phyloP scores from a whole-genome alignment of 2,797 vertebrate species.

The Hirundo rustica region DNA sequence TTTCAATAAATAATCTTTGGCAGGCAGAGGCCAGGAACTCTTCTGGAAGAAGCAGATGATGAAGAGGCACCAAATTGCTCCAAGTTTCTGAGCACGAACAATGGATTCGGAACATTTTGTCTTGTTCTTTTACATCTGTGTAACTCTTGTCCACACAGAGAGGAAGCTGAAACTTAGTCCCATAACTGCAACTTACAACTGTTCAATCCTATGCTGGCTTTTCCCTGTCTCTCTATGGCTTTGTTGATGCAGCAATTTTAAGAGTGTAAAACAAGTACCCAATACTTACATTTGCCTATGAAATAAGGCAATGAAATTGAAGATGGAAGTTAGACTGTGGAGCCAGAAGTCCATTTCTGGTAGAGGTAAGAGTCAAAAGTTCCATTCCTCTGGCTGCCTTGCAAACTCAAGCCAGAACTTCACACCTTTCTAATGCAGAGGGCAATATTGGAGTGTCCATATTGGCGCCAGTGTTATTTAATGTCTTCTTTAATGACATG shows the following conservation, averaged over 20 bases:
- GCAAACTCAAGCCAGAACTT: neutral
- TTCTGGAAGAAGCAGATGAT: neutral
- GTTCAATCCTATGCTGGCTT: neutral
- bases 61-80: neutral
- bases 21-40: neutral
- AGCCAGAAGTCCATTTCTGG: neutral
- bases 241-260: neutral
- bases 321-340: neutral
- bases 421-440: neutral
- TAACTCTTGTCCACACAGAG: neutral
- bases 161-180: neutral
- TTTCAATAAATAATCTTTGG: neutral
- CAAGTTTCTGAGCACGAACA: neutral
- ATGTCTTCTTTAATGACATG: neutral
- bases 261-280: neutral
- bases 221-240: neutral
- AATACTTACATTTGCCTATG: neutral
- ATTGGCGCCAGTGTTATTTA: neutral
- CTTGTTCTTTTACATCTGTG: neutral
- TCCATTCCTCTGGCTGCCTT: neutral
- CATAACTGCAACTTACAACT: neutral
- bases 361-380: neutral
- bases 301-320: neutral
- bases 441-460: neutral
- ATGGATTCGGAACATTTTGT: neutral